These are phyloP conservation scores for Myanophis thanlyinensis DNA, from an alignment of 2,113 vertebrate species.

Conservation along the genomic window DNA sequence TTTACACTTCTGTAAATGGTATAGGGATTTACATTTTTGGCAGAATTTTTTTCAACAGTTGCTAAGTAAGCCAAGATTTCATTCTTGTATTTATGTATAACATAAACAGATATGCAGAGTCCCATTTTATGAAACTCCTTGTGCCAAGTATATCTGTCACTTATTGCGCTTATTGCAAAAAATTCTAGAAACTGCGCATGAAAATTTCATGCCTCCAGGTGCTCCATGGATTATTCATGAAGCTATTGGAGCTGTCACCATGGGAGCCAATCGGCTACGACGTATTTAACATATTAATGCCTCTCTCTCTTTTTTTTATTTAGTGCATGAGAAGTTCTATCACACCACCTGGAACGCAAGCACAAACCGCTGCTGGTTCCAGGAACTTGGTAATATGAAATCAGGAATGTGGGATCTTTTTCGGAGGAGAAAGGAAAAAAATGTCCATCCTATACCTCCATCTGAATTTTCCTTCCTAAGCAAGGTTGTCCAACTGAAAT, in stretches of 20 bases:
- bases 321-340: constrained; percentile 58
- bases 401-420: constrained; percentile 52
- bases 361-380: constrained; percentile 53
- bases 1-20: neutral
- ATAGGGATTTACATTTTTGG: neutral
- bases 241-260: constrained; percentile 68
- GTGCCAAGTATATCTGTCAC: constrained; percentile 59
- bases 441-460: neutral
- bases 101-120: no score
- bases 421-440: neutral
- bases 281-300: constrained; percentile 77
- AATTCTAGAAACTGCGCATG: constrained; percentile 62
- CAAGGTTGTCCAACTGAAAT: constrained; percentile 28
- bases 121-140: constrained; percentile 44
- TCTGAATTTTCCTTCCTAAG: constrained; percentile 46
- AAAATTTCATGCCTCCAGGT: constrained; percentile 77
- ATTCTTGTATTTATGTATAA: constrained; percentile 37
- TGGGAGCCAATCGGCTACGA: constrained; percentile 71
- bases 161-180: constrained; percentile 59
- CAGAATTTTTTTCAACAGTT: constrained; percentile 31
- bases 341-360: constrained; percentile 66
- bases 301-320: constrained; percentile 62
- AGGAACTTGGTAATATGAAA: constrained; percentile 57
- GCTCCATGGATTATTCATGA: constrained; percentile 78
- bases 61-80: constrained; percentile 38